Evolutionary conservation across 2,113 vertebrate genomes (phyloP), one percentile per base, ranked within the genome.

Genomic region (Cynopterus brachyotis): DNA sequence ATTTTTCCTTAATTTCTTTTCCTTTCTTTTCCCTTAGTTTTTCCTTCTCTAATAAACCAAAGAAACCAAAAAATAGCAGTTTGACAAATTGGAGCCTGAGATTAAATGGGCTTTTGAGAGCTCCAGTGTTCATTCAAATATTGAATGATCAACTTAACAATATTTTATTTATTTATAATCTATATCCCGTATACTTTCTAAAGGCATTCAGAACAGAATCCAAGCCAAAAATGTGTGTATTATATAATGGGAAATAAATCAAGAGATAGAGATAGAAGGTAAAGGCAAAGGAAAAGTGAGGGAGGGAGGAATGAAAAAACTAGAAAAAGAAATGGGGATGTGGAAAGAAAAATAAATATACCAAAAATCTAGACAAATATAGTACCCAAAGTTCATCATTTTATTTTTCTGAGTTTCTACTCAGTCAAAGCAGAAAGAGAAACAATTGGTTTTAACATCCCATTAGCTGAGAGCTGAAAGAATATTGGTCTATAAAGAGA

Each of bases 151-250:
- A 37, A 92, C 50, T 42, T 47, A 92, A 86, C n/a, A 76, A 47
- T 55, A 79, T 82, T 89, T 72, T 50, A 55, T 83, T 94, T 76
- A 81, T 79, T 96, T 94, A 67, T 85, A 50, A 60, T 83, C 28
- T 83, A 8, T 24, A 76, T 2, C 35, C 47, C 17, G 57, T 30
- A 45, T 69, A 9, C 11, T 72, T 92, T 81, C 53, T 67, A 93
- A 87, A 94, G 28, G 6, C 55, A 95, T 70, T 96, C 47, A 70
- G 90, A 88, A 76, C 9, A 76, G 22, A 97, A 95, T 82, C 30
- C 13, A 86, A 28, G 53, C 32, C 30, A 57, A 89, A 17, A 64
- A 67, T 24, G 4, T 66, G 66, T 59, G 26, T n/a, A 28, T 69
- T 78, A 89, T 17, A 72, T 55, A 92, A 79, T 72, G 62, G 15